Conservation (phyloP, 2,797 vertebrate species). For the Acanthurus lineatus region DNA sequence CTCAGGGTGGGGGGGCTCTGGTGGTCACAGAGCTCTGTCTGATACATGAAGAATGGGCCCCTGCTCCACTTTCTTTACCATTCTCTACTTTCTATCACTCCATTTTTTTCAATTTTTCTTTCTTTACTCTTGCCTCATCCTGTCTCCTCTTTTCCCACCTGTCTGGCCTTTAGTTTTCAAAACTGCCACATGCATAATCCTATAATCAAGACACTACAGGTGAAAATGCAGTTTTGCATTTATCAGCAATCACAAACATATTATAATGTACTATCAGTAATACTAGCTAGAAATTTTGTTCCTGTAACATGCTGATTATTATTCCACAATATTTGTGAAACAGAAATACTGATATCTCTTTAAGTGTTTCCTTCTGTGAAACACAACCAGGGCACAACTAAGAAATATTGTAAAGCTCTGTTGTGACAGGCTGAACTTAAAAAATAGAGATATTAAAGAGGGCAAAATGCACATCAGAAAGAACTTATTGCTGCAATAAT, state of each 20-base stretch:
- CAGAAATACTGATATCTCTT: too few relatives aligned
- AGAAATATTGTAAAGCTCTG: too few relatives aligned
- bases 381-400: too few relatives aligned
- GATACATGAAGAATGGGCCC: constrained; percentile 52
- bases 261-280: background rate
- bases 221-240: background rate
- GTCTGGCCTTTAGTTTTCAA: background rate
- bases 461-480: too few relatives aligned
- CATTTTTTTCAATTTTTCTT: background rate
- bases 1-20: constrained; percentile 46
- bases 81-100: constrained; percentile 15
- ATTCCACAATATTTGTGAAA: too few relatives aligned
- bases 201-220: background rate
- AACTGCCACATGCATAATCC: background rate
- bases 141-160: background rate
- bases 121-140: background rate
- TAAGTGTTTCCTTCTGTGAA: too few relatives aligned
- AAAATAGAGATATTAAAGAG: too few relatives aligned
- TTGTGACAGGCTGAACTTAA: too few relatives aligned
- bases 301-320: too few relatives aligned
- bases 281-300: too few relatives aligned
- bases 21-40: constrained; percentile 45
- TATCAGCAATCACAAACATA: background rate
- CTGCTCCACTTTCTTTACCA: constrained; percentile 16
- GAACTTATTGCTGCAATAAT: too few relatives aligned